phyloP scores from a whole-genome alignment of 2,797 vertebrate genomes.

The Pygocentrus nattereri region DNA sequence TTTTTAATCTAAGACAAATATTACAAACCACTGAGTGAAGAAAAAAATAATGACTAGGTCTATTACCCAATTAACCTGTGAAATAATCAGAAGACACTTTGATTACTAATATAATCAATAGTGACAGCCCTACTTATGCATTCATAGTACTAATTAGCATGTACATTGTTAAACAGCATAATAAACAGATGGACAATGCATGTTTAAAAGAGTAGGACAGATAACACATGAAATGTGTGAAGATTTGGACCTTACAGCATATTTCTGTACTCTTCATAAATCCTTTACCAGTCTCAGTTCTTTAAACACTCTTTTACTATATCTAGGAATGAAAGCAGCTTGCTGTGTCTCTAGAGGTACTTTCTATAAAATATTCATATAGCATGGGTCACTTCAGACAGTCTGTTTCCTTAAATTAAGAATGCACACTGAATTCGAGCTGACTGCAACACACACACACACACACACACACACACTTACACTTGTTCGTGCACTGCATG shows the following conservation, averaged over 20 bases:
- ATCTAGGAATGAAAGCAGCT: constrained; percentile 8
- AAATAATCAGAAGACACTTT: neutral
- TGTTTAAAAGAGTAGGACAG: too few species aligned
- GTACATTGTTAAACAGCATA: neutral
- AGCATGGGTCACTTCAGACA: constrained; percentile 22
- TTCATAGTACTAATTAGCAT: neutral
- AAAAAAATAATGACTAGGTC: too few species aligned
- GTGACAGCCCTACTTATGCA: neutral
- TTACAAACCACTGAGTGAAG: too few species aligned
- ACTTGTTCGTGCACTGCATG: neutral
- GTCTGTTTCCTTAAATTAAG: constrained; percentile 35
- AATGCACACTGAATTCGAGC: constrained; percentile 31
- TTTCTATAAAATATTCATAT: constrained; percentile 39
- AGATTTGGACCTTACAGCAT: too few species aligned
- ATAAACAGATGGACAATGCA: too few species aligned
- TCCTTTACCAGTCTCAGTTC: constrained; percentile 13
- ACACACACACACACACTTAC: constrained; percentile 1
- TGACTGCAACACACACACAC: constrained; percentile 32
- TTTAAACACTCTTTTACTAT: constrained; percentile 12
- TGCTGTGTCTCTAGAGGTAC: constrained; percentile 12
- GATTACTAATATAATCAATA: neutral
- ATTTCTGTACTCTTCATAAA: neutral
- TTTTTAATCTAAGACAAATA: too few species aligned
- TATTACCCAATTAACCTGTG: neutral
- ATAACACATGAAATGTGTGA: too few species aligned